Base-by-base conservation (phyloP, 2,888 invertebrate species). In the Oligia strigilis region DNA sequence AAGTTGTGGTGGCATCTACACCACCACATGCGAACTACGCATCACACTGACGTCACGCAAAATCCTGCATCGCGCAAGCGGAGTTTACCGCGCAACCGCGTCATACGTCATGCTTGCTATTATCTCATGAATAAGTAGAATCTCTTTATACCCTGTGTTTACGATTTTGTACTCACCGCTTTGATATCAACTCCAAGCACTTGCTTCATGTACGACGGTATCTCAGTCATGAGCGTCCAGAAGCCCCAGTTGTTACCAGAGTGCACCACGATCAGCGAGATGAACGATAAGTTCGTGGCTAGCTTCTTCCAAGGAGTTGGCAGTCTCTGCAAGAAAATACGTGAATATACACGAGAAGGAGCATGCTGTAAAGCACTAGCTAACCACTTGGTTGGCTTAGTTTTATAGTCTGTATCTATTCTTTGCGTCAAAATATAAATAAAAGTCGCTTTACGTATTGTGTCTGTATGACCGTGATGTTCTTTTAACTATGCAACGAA, bases 181-280 rank as follows among this genome's bases (percentile, higher is more conserved):
- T 97, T 97, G 3, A 98, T 97, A 80, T 98, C 94, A 74, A 98
- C 97, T 55, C 97, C 94, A 0, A 98, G 94, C 1, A 98, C 97
- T 67, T 95, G 95, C 81, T 97, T 97, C 97, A 98, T 97, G 90
- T 98, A 98, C 0, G 97, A 97, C 0, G 98, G 98, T 88, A 98
- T 97, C 93, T 98, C 97, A 0, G 98, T 98, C 81, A 98, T 95
- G 13, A 98, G 94, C 0, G 98, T 98, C 97, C 98, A 98, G 93
- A 98, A 98, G 13, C 98, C 98, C 98, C 98, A 98, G 87, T 98
- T 98, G 88, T 98, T 98, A 8, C 98, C 97, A 81, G 97, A 97
- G 90, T 98, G 98, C 0, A 91, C 92, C 8, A 95, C 93, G 36
- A 95, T 93, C 23, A 98, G 89, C 0, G 98, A 97, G 90, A 97